phyloP scores from a whole-genome alignment of 1,140 invertebrate genomes.

The Habropoda laboriosa region DNA sequence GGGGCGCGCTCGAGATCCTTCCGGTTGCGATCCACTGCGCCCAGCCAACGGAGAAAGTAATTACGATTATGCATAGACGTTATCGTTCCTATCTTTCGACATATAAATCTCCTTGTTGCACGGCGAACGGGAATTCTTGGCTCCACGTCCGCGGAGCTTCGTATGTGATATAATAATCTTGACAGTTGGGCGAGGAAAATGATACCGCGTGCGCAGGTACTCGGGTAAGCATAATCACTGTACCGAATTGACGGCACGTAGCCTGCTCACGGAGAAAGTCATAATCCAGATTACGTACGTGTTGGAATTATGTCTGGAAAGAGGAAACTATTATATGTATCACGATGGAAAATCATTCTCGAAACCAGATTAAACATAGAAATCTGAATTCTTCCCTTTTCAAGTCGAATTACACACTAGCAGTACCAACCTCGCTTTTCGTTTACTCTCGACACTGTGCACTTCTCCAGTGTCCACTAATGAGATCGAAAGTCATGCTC shows the following conservation, averaged over 20 bases:
- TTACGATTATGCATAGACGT: constrained; percentile 21
- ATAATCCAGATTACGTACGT: not conserved
- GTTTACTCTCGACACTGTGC: not conserved
- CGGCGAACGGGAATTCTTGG: not conserved
- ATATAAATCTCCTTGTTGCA: not conserved
- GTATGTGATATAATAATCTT: constrained; percentile 41
- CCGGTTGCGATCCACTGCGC: not conserved
- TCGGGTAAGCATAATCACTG: constrained; percentile 1
- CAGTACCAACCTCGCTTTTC: no score
- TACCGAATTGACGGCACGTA: constrained; percentile 27
- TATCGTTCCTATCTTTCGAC: constrained; percentile 25
- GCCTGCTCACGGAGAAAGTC: constrained; percentile 17
- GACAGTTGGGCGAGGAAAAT: constrained; percentile 1
- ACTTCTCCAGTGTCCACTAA: not conserved
- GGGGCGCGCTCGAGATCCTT: not conserved
- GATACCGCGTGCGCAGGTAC: not conserved
- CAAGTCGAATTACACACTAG: no score
- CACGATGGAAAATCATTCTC: no score
- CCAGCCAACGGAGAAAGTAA: constrained; percentile 39
- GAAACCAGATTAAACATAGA: no score
- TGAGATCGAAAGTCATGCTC: not conserved
- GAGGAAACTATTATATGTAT: not conserved
- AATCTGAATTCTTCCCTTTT: no score
- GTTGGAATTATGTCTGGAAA: not conserved
- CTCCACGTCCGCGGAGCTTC: no score